Percentiles rank a stretch among this genome's conserved stretches.
Evolutionary conservation across 2,888 invertebrate species (phyloP).

Genomic region (Papilio gigon): DNA sequence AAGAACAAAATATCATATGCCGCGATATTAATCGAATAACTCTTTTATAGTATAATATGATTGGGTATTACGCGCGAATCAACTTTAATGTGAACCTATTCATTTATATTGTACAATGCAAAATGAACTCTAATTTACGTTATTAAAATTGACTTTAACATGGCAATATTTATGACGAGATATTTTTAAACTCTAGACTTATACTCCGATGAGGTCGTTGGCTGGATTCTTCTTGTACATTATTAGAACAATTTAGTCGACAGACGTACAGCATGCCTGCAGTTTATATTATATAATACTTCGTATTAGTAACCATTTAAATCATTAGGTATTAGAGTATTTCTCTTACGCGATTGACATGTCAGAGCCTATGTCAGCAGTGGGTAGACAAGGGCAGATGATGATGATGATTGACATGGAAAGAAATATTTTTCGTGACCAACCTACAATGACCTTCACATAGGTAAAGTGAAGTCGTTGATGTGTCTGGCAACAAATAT

Average conservation of each 20-base stretch:
- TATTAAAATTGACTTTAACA: constrained; percentile 45
- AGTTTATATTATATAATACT: constrained; percentile 46
- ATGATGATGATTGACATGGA: too few relatives aligned
- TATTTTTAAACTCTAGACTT: constrained; percentile 53
- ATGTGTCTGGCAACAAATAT: too few relatives aligned
- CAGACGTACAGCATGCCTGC: constrained; percentile 54
- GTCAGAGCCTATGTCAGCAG: too few relatives aligned
- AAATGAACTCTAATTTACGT: constrained; percentile 39
- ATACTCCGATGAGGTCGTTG: constrained; percentile 52
- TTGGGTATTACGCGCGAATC: constrained; percentile 56
- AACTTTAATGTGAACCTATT: constrained; percentile 55
- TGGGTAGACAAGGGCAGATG: too few relatives aligned
- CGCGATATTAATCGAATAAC: constrained; percentile 51
- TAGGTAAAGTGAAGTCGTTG: too few relatives aligned
- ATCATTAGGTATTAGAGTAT: too few relatives aligned
- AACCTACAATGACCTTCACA: too few relatives aligned
- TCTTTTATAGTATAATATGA: constrained; percentile 51
- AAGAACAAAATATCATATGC: constrained; percentile 43
- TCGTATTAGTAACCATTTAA: constrained; percentile 34
- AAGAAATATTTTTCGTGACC: too few relatives aligned
- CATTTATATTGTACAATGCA: constrained; percentile 45
- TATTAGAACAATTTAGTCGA: constrained; percentile 54
- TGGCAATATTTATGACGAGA: constrained; percentile 33
- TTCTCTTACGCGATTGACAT: too few relatives aligned
- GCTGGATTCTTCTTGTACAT: constrained; percentile 52